Evolutionary conservation across 2,113 vertebrate genomes (phyloP), one percentile per base, ranked within the genome.

Genomic region (Atractosteus spatula): DNA sequence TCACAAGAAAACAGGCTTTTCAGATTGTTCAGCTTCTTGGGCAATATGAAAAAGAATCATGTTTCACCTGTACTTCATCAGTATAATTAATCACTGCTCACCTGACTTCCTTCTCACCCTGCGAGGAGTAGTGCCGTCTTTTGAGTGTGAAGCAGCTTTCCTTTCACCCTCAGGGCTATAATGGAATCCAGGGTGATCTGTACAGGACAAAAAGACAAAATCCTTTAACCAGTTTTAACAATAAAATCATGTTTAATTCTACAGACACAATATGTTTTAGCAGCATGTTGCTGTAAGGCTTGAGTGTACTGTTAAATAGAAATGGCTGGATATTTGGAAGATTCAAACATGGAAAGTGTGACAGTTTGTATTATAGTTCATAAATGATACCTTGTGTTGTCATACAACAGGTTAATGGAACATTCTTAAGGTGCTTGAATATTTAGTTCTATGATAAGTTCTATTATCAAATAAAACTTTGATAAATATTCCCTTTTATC

Each of bases 171-270:
- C 92, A 0, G 94, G 90, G 66, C 84, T 95, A 55, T 94, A 97
- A 57, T 94, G 93, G 86, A 98, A 97, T 63, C 96, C 95, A 6
- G 97, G 94, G 69, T 97, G 93, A 84, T 98, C 97, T 99, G 83
- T 3, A 79, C 8, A n/a, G 17, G 65, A 71, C 2, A n/a, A 17
- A 71, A 64, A 71, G 3, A 62, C 3, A 55, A 69, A 56, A 41
- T 45, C 17, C 11, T 42, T 61, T n/a, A 57, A 16, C 7, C 12
- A 12, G 14, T 55, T 16, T 54, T 41, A 11, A 59, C 57, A 55
- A 68, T 41, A 41, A 51, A 16, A 68, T 29, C 7, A 2, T 14
- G 16, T 29, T 67, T 51, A n/a, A 51, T 54, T 17, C 66, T 5
- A 5, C 8, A 51, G 17, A 5, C 13, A 42, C 29, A 66, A 66